Evolutionary conservation across 2,888 invertebrate species (phyloP).

Genomic region (Gryllus longicercus): DNA sequence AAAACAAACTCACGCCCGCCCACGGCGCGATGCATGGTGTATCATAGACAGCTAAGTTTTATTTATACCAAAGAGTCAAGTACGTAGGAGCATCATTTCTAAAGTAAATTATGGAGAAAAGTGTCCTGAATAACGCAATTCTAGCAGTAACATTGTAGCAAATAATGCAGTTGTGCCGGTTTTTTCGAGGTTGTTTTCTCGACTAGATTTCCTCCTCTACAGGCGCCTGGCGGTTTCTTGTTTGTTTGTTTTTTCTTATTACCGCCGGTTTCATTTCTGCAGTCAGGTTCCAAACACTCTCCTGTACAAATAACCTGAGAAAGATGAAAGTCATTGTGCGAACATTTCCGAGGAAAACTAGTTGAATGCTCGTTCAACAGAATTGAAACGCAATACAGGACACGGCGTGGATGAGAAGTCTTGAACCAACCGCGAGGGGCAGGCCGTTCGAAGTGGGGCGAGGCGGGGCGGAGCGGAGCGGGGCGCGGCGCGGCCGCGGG

Average conservation of each 20-base stretch:
- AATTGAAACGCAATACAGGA: conserved; percentile 11
- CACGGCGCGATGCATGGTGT: background rate
- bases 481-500: no score
- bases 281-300: background rate
- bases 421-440: no score
- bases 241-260: background rate
- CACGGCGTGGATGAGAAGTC: background rate
- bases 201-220: background rate
- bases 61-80: conserved; percentile 17
- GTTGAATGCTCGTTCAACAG: background rate
- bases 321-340: background rate
- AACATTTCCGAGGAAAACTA: background rate
- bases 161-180: background rate
- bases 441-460: no score
- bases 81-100: conserved; percentile 8
- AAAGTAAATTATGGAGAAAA: conserved; percentile 7
- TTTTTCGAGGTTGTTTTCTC: background rate
- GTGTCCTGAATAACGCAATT: conserved; percentile 17
- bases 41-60: conserved; percentile 17
- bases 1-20: background rate
- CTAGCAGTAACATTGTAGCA: conserved; percentile 17
- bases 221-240: background rate
- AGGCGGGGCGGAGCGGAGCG: no score
- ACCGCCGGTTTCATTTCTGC: background rate
- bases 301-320: background rate